Percentiles rank a stretch among this genome's conserved stretches.
Evolutionary conservation across 2,797 vertebrate species (phyloP).

Genomic region (Coregonus sp.): DNA sequence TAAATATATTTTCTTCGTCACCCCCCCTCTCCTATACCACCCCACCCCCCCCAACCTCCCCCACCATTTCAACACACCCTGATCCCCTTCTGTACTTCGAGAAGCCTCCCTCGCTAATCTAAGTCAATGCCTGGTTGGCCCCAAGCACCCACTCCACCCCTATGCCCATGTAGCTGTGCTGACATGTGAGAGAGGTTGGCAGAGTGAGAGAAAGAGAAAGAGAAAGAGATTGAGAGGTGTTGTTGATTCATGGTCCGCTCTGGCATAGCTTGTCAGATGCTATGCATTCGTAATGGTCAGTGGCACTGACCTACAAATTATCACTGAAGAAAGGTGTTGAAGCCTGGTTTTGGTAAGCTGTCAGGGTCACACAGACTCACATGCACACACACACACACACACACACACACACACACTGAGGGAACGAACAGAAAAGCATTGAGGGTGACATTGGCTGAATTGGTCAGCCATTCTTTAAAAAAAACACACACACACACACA

Average conservation of each 20-base stretch:
- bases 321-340: constrained; percentile 12
- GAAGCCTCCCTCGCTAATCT: constrained; percentile 15
- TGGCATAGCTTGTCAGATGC: constrained; percentile 27
- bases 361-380: neutral
- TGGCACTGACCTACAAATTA: constrained; percentile 29
- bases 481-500: neutral
- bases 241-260: constrained; percentile 48
- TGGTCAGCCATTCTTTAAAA: neutral
- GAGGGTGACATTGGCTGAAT: constrained; percentile 6
- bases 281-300: constrained; percentile 3
- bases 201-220: constrained; percentile 8
- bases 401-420: neutral
- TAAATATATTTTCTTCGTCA: constrained; percentile 39
- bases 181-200: constrained; percentile 24
- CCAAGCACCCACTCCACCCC: neutral
- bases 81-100: constrained; percentile 1
- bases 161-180: neutral
- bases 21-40: neutral
- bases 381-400: neutral
- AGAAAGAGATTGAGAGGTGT: constrained; percentile 20
- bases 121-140: constrained; percentile 1
- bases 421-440: neutral
- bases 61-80: constrained; percentile 19
- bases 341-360: constrained; percentile 30
- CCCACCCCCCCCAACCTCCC: neutral